Base-by-base conservation (phyloP, 2,888 invertebrate genomes). In the Hipparchia semele region DNA sequence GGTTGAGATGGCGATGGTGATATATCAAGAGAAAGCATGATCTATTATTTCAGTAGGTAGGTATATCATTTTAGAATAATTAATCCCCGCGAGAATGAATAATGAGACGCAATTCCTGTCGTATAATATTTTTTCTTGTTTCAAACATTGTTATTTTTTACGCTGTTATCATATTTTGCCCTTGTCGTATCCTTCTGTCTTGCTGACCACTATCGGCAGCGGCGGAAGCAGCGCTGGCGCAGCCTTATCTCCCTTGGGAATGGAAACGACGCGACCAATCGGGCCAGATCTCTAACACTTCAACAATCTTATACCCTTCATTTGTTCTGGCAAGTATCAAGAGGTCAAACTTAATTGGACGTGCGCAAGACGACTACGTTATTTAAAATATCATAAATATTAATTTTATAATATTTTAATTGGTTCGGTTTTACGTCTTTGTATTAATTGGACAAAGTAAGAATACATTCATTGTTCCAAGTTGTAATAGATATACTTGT, bases 201-300 rank as follows among this genome's bases (percentile, higher is more conserved):
- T 83, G 75, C 71, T 78, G 78, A 78, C 81, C 80, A 80, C 77
- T 82, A 82, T 83, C 83, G 83, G 68, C 72, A 70, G 72, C 76
- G 79, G 74, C 84, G 84, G 83, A 84, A 82, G 75, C 84, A 82
- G 84, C 88, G 85, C 84, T 79, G 75, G 82, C 84, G 84, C 81
- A 81, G 79, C 86, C 86, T 88, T 91, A 90, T 91, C 88, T 85
- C 80, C 69, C 79, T 71, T 78, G 77, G 78, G 80, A 80, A 85
- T 84, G 84, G 86, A 88, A 84, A 82, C 78, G 77, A 76, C 67
- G 78, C 81, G 80, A 80, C 89, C 88, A 90, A 83, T 80, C 82
- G 80, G 79, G 78, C 72, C 79, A 83, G 88, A 86, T 83, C 87
- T 83, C 80, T 81, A 78, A 74, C 80, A 75, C 80, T 79, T 77